A percentile compares a stretch with the other conserved stretches of the same genome.
These are phyloP conservation scores for Gastracanthus pulcherrimus DNA, from an alignment of 2,888 invertebrate genomes.

Conservation along the genomic window DNA sequence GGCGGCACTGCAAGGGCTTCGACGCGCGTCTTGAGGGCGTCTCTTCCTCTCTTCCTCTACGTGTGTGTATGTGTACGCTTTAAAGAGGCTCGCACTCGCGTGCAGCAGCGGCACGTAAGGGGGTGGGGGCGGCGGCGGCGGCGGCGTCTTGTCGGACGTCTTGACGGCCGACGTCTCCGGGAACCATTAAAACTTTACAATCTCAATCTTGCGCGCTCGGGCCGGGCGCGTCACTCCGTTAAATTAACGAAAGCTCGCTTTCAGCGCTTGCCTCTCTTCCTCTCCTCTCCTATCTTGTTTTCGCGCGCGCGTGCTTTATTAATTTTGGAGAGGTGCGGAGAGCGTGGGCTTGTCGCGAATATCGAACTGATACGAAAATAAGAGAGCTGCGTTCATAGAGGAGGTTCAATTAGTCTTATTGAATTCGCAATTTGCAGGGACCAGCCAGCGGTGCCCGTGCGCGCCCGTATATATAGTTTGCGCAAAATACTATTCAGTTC, in stretches of 20 bases:
- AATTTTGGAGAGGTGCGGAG: neutral
- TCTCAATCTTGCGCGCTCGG: conserved; percentile 58
- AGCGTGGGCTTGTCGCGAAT: neutral
- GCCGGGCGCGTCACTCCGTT: conserved; percentile 53
- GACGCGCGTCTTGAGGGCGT: conserved; percentile 39
- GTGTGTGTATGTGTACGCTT: neutral
- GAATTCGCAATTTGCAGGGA: conserved; percentile 1
- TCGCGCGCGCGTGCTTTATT: neutral
- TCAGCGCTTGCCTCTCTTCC: conserved; percentile 32
- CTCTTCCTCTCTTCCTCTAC: neutral
- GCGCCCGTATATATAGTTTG: neutral
- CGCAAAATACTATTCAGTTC: conserved; percentile 6
- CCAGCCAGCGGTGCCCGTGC: neutral
- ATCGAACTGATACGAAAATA: neutral
- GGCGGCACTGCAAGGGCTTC: conserved; percentile 62
- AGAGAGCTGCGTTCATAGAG: too few species aligned
- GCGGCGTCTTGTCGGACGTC: neutral
- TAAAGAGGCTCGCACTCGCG: conserved; percentile 13
- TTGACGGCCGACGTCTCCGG: conserved; percentile 16
- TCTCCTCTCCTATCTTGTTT: conserved; percentile 5
- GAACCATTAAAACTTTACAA: conserved; percentile 62
- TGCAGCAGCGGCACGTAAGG: neutral
- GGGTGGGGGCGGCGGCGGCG: neutral
- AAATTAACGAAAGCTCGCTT: conserved; percentile 61
- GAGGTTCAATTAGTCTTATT: neutral